Conservation (phyloP, 2,888 invertebrate species). For the Andricus curvator region DNA sequence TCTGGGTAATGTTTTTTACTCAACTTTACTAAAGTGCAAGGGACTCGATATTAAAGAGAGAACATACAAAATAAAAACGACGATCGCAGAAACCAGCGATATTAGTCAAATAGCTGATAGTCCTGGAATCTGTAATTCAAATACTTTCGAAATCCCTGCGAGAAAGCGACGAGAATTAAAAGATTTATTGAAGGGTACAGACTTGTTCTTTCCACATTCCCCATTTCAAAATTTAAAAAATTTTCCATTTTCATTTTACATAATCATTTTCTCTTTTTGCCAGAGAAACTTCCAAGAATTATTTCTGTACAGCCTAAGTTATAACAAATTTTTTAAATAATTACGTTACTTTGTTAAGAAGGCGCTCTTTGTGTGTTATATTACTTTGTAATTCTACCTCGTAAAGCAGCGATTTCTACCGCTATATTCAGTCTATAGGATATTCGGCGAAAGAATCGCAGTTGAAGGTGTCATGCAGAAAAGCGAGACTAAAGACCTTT, state of each 20-base stretch:
- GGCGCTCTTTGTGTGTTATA: slow-evolving; percentile 57
- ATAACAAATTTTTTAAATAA: slow-evolving; percentile 48
- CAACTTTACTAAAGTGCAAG: not conserved
- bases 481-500: not conserved
- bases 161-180: not conserved
- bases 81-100: not conserved
- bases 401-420: slow-evolving; percentile 43
- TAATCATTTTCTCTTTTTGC: slow-evolving; percentile 1
- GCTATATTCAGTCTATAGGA: slow-evolving; percentile 26
- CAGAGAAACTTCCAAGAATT: slow-evolving; percentile 20
- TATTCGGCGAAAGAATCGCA: slow-evolving; percentile 38
- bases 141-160: not conserved
- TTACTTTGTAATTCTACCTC: slow-evolving; percentile 55
- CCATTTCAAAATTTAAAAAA: not conserved
- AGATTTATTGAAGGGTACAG: not conserved
- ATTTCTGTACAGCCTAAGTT: slow-evolving; percentile 40
- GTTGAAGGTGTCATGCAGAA: slow-evolving; percentile 15
- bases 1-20: not conserved
- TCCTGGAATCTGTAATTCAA: slow-evolving; percentile 1
- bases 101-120: slow-evolving; percentile 21
- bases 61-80: not conserved
- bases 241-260: not conserved
- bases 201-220: not conserved
- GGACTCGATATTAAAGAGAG: not conserved
- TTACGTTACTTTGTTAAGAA: slow-evolving; percentile 54